Evolutionary conservation across 2,888 invertebrate genomes (phyloP), one percentile per base, ranked within the genome.

Genomic region (Belgica antarctica): DNA sequence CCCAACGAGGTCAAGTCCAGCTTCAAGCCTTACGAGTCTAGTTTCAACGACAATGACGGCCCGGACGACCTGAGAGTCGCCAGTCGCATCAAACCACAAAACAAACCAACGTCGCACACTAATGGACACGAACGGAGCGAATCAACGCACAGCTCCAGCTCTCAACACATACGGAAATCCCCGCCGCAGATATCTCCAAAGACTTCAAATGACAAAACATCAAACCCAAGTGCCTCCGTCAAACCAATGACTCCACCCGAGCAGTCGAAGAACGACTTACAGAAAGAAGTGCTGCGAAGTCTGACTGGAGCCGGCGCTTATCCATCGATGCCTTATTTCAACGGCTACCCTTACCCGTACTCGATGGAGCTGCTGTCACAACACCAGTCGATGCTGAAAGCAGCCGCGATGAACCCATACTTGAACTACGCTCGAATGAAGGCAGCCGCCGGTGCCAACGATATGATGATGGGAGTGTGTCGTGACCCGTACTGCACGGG

Each of bases 401-500:
- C 86, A 73, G 87, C 88, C 73, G 84, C 84, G 0, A 80, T 89
- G 76, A 88, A 89, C 77, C 92, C 94, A 0, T 94, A 94, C 79
- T 83, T 94, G 72, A 88, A 90, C 70, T 94, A 94, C 77, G 92
- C 92, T 2, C 84, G 93, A 73, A 87, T 94, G 81, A 93, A 94
- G 81, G 84, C 87, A 1, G 83, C 86, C 1, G 89, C 89, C 8
- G 83, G 86, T 1, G 89, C 89, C 8, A 82, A 84, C 62, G 89
- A 89, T 73, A 63, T 63, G 63, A 79, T 83, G 4, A 78, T 89
- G 74, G 87, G 92, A 25, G 84, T 88, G 34, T 95, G 95, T 78
- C 84, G 94, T 71, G 95, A 95, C 79, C 94, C 94, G 1, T 94
- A 92, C 77, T 96, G 95, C 78, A 92, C 92, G 0, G 94, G 94